phyloP scores from a whole-genome alignment of 2,888 invertebrate species.

The Pollenia labialis region DNA sequence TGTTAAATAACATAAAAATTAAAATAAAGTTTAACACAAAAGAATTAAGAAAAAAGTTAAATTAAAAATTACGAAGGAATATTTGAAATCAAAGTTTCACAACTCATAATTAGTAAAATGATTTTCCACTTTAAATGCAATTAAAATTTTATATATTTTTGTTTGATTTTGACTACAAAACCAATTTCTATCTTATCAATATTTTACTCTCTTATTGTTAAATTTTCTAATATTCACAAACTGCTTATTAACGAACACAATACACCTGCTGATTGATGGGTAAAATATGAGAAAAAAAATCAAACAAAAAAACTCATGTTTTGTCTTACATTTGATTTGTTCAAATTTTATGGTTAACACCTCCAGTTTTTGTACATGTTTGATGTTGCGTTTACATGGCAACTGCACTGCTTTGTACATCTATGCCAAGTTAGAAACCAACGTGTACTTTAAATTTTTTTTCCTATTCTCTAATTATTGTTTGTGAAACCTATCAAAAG shows the following conservation, averaged over 20 bases:
- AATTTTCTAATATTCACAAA: conserved; percentile 68
- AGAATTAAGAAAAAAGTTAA: conserved; percentile 8
- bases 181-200: conserved; percentile 46
- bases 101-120: conserved; percentile 20
- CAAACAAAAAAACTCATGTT: conserved; percentile 40
- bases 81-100: neutral
- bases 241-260: conserved; percentile 69
- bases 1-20: too few relatives aligned
- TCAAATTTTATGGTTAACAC: conserved; percentile 73
- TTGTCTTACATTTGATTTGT: conserved; percentile 66
- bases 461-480: conserved; percentile 32
- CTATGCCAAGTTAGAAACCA: conserved; percentile 28
- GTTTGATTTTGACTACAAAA: conserved; percentile 24
- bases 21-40: neutral
- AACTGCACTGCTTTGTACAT: neutral
- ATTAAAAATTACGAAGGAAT: neutral
- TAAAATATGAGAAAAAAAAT: conserved; percentile 35
- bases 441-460: conserved; percentile 34
- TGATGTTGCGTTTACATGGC: conserved; percentile 43
- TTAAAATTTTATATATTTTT: conserved; percentile 10
- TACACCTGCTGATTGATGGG: conserved; percentile 72
- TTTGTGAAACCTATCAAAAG: conserved; percentile 64
- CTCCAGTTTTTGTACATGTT: conserved; percentile 42
- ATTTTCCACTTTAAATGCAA: neutral
- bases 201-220: conserved; percentile 57